These are phyloP conservation scores for Contarinia nasturtii DNA, from an alignment of 1,140 invertebrate genomes.

Conservation along the genomic window DNA sequence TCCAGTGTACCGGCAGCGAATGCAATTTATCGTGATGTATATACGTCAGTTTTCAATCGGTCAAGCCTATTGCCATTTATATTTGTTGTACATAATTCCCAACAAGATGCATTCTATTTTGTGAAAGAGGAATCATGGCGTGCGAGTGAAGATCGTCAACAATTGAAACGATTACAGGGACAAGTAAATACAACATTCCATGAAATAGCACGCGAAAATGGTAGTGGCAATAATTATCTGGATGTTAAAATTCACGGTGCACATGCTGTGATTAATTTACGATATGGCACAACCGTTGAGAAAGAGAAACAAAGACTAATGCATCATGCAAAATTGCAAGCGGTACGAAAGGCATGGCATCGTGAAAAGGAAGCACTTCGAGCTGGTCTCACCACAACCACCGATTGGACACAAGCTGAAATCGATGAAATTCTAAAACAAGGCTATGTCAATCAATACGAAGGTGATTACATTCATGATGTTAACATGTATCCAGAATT, in stretches of 20 bases:
- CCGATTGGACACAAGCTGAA: slow-evolving; percentile 60
- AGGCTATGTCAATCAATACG: slow-evolving; percentile 64
- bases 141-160: slow-evolving; percentile 69
- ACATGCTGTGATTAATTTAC: slow-evolving; percentile 62
- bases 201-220: slow-evolving; percentile 49
- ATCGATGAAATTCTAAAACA: slow-evolving; percentile 72
- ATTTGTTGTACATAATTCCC: slow-evolving; percentile 70
- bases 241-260: slow-evolving; percentile 73
- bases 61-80: slow-evolving; percentile 75
- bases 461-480: slow-evolving; percentile 80
- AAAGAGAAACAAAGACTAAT: slow-evolving; percentile 73
- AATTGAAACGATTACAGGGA: slow-evolving; percentile 70
- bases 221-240: slow-evolving; percentile 42
- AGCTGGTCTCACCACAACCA: slow-evolving; percentile 47
- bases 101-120: slow-evolving; percentile 88
- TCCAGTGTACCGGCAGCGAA: slow-evolving; percentile 73
- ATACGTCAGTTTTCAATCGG: slow-evolving; percentile 83
- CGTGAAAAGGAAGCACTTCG: slow-evolving; percentile 67
- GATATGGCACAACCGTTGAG: slow-evolving; percentile 76
- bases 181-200: slow-evolving; percentile 89
- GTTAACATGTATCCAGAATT: slow-evolving; percentile 75
- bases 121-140: slow-evolving; percentile 81
- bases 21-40: slow-evolving; percentile 75
- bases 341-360: slow-evolving; percentile 80
- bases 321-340: slow-evolving; percentile 69